A percentile compares a stretch with the other conserved stretches of the same genome.
These are phyloP conservation scores for Temnothorax rugatulus DNA, from an alignment of 2,888 invertebrate genomes.

Conservation along the genomic window DNA sequence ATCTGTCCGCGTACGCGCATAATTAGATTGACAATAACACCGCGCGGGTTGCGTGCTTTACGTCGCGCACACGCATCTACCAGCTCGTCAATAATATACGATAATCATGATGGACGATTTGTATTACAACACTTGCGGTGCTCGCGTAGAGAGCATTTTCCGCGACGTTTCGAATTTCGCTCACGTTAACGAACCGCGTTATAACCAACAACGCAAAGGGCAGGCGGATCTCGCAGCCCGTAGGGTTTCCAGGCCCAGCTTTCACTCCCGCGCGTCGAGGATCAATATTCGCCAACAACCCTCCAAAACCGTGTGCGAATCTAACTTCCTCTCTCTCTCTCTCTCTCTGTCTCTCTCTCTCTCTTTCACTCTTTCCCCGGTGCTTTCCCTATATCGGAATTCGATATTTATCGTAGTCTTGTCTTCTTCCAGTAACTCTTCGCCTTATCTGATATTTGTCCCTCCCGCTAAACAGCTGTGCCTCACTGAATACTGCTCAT, in stretches of 20 bases:
- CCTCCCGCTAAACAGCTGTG: neutral
- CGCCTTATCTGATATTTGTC: neutral
- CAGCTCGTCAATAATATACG: slow-evolving; percentile 43
- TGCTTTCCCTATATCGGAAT: slow-evolving; percentile 28
- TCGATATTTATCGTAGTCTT: slow-evolving; percentile 27
- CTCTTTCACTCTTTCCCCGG: neutral
- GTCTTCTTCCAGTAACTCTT: neutral
- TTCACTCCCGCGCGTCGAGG: slow-evolving; percentile 68
- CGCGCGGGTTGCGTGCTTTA: slow-evolving; percentile 68
- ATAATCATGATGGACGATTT: slow-evolving; percentile 67
- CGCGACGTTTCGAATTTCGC: slow-evolving; percentile 9
- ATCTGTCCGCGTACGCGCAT: slow-evolving; percentile 53
- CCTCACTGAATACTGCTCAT: neutral
- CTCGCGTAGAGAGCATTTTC: neutral
- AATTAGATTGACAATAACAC: slow-evolving; percentile 77
- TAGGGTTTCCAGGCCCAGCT: slow-evolving; percentile 63
- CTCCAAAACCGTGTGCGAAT: slow-evolving; percentile 80
- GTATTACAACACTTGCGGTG: neutral
- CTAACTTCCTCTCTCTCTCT: slow-evolving; percentile 9
- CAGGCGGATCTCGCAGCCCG: slow-evolving; percentile 27
- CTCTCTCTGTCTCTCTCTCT: neutral
- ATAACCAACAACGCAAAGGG: slow-evolving; percentile 28
- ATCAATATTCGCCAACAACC: slow-evolving; percentile 82
- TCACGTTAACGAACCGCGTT: slow-evolving; percentile 21
- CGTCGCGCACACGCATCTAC: slow-evolving; percentile 25